Percentiles rank a stretch among this genome's conserved stretches.
These are phyloP conservation scores for Helicoverpa zea DNA, from an alignment of 1,140 invertebrate genomes.

Conservation along the genomic window DNA sequence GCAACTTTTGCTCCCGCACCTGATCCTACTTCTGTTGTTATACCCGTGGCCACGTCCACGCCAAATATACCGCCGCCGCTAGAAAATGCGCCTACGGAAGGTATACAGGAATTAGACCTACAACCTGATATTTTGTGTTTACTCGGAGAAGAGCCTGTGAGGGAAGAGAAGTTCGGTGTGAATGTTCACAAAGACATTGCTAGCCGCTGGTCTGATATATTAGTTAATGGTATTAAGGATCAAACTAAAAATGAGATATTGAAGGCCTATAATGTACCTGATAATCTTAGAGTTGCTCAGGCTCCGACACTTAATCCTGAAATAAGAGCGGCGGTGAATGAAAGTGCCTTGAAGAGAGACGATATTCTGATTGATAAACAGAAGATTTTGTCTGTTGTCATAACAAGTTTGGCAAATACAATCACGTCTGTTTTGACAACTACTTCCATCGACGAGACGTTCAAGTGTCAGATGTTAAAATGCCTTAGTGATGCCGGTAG, in stretches of 20 bases:
- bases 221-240: background rate
- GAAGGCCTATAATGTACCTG: background rate
- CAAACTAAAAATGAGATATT: constrained; percentile 4
- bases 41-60: background rate
- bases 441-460: background rate
- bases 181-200: background rate
- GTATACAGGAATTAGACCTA: background rate
- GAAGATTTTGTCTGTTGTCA: background rate
- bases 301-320: background rate
- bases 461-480: background rate
- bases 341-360: background rate
- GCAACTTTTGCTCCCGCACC: background rate
- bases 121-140: constrained; percentile 4
- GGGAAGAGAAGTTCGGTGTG: background rate
- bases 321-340: constrained; percentile 9
- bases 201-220: background rate
- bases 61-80: background rate
- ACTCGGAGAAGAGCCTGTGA: background rate
- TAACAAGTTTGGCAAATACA: background rate
- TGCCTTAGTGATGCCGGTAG: background rate
- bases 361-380: background rate
- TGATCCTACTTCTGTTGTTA: background rate
- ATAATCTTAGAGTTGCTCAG: background rate
- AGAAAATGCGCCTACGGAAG: background rate
- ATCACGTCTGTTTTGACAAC: background rate